Evolutionary conservation across 2,888 invertebrate species (phyloP).

Genomic region (Marasmarcha lunaedactyla): DNA sequence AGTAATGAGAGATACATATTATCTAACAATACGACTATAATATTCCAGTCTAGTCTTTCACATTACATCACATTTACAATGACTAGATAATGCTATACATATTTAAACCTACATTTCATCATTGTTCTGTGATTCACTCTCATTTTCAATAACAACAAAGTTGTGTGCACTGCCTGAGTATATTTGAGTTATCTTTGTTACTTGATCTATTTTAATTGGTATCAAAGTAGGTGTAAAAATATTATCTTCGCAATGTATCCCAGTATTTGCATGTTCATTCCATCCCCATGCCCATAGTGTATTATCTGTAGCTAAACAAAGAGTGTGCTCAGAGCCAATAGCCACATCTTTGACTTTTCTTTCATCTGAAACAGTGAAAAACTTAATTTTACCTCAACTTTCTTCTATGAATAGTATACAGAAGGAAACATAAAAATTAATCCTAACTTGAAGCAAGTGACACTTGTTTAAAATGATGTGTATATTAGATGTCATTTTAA

Average conservation of each 20-base stretch:
- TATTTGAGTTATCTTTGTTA: slow-evolving; percentile 30
- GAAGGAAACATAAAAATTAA: too few species aligned
- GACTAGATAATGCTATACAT: too few species aligned
- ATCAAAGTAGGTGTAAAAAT: slow-evolving; percentile 40
- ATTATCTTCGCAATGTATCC: slow-evolving; percentile 54
- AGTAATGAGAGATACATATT: too few species aligned
- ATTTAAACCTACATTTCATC: too few species aligned
- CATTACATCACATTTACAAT: too few species aligned
- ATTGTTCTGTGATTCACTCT: too few species aligned
- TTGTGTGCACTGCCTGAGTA: slow-evolving; percentile 60
- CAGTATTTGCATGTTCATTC: slow-evolving; percentile 92
- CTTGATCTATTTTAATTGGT: slow-evolving; percentile 23
- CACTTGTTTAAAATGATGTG: slow-evolving; percentile 19
- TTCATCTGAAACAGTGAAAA: slow-evolving; percentile 39
- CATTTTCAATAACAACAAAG: slow-evolving; percentile 28
- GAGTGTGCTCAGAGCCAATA: slow-evolving; percentile 84
- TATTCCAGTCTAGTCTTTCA: too few species aligned
- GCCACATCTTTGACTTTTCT: slow-evolving; percentile 68
- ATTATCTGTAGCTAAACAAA: slow-evolving; percentile 75
- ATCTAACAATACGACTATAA: too few species aligned
- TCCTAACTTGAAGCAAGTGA: too few species aligned
- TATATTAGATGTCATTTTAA: background rate
- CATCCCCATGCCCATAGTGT: slow-evolving; percentile 86
- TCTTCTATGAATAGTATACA: too few species aligned
- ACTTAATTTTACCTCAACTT: too few species aligned